Evolutionary conservation across 2,888 invertebrate genomes (phyloP), one percentile per base, ranked within the genome.

Genomic region (Neoaliturus tenellus): DNA sequence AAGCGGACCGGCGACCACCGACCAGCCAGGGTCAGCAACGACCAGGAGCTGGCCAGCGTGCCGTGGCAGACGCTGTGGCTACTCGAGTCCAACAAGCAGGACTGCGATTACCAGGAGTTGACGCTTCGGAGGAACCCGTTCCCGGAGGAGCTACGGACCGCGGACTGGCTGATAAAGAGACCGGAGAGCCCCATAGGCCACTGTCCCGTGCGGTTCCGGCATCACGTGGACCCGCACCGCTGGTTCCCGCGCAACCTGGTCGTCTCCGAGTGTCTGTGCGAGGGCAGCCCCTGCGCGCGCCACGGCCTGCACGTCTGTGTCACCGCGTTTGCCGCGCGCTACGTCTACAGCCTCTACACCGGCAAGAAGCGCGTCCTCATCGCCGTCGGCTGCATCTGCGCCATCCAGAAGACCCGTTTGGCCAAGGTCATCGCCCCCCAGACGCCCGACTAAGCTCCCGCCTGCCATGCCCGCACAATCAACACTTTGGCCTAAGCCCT

Each of bases 351-450:
- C 31, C 69, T 51, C 28, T 48, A 51, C 25, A 55, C 80, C 23
- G 75, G 80, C 51, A 80, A 80, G 69, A 80, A 71, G 33, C 67
- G 80, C 6, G 25, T 80, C 4, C 44, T 80, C 33, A 67, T 83
- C 31, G 80, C 83, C 5, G 83, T 80, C 12, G 83, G 83, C 4
- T 83, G 83, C 44, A 35, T 83, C 17, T 83, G 83, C 25, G 83
- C 83, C 33, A 48, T 80, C 33, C 44, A 80, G 31, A 83, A 67
- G 35, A 67, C 83, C 6, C 78, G 78, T 0, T n/a, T 78, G 4
- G 51, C 78, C 35, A 78, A 78, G 28, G 35, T 78, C 20, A 78
- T 55, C 75, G 41, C 48, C 25, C 41, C 75, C 28, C 5, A 41
- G 20, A 75, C 75, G 4, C 69, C 39, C 6, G 67, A 67, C 35